Evolutionary conservation across 1,140 invertebrate species (phyloP).

Genomic region (Eumaeus atala): DNA sequence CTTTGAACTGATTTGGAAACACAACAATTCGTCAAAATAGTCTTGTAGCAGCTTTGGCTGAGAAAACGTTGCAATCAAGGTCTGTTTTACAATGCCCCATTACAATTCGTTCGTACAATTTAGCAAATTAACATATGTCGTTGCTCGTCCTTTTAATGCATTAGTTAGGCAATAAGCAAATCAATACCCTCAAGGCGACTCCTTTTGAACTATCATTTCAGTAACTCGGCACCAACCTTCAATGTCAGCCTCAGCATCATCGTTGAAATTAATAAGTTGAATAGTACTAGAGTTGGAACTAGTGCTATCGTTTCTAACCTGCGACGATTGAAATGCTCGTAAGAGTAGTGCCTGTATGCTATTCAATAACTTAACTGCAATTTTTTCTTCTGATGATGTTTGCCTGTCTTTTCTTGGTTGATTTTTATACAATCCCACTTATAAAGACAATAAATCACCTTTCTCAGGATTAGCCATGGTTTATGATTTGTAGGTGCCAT

Average conservation of each 20-base stretch:
- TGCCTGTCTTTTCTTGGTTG: too few relatives aligned
- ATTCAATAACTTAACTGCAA: too few relatives aligned
- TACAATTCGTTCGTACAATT: constrained; percentile 24
- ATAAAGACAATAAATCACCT: too few relatives aligned
- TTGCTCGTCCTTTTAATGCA: constrained; percentile 26
- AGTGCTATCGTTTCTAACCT: too few relatives aligned
- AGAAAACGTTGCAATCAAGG: constrained; percentile 27
- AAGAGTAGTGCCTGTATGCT: too few relatives aligned
- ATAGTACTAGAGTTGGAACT: too few relatives aligned
- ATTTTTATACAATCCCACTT: too few relatives aligned
- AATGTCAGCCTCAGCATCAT: constrained; percentile 21
- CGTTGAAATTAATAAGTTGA: too few relatives aligned
- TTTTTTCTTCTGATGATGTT: too few relatives aligned
- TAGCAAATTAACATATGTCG: constrained; percentile 26
- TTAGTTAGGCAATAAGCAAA: constrained; percentile 26
- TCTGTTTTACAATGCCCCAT: constrained; percentile 28
- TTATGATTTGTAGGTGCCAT: too few relatives aligned
- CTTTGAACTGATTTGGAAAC: constrained; percentile 30
- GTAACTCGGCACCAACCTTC: constrained; percentile 24
- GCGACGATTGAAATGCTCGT: too few relatives aligned
- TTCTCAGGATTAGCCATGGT: too few relatives aligned
- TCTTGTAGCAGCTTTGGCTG: constrained; percentile 32
- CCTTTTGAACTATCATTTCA: constrained; percentile 19
- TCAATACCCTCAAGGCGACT: constrained; percentile 24
- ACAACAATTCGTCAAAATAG: constrained; percentile 32